Evolutionary conservation across 2,888 invertebrate species (phyloP), one percentile per base, ranked within the genome.

Genomic region (Teinopalpus imperialis): DNA sequence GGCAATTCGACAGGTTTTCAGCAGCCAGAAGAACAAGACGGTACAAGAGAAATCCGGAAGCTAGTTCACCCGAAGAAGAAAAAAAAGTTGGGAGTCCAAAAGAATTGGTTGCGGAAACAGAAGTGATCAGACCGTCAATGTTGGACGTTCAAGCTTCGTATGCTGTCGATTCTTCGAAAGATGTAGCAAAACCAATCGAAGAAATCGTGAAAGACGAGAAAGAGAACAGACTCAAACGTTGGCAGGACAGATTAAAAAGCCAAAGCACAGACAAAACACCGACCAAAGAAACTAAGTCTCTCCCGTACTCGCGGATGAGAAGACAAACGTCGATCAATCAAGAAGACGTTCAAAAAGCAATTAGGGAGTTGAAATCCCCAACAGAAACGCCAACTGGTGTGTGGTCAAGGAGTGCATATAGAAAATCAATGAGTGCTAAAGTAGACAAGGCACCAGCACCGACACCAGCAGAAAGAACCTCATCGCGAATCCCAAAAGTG

Each of bases 1-100:
- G 95, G 1, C 94, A 95, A 59, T 97, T 97, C 54, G 96, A 97
- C 68, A 90, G 97, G 56, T 95, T 94, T 65, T 95, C 96, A 0
- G 92, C 94, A 2, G 92, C 95, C 0, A 90, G 97, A 56, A 89
- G 96, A 56, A 97, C 97, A 0, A 90, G 96, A 48, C 88, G 97
- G 27, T 96, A 95, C 61, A 95, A 95, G 61, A 85, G 92, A 20
- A 90, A 89, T 34, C 87, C 91, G 7, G 92, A 93, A 59, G 79
- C 87, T 3, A 90, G 90, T 64, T 90, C 90, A 13, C 90, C 89
- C 5, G 90, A 91, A 54, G 91, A 92, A 57, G 90, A 91, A 39
- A 86, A 85, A 63, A 82, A 83, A 52, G 75, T 88, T 1, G 86
- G 87, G 1, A 68, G 72, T 13, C 67, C 80, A 3, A 59, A 73